These are phyloP conservation scores for Sminthurinus aureus DNA, from an alignment of 2,888 invertebrate genomes.

Conservation along the genomic window DNA sequence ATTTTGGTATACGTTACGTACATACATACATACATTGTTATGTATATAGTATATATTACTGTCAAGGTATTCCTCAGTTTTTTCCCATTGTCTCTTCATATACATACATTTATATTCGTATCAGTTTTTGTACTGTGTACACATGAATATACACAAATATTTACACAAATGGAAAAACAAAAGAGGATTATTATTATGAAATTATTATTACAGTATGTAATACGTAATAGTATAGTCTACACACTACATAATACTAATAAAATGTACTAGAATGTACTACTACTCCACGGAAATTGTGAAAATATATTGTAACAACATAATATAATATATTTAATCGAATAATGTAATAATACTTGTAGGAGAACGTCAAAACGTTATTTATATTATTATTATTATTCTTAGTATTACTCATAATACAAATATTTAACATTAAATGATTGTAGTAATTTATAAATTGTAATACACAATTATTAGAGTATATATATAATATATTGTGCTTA, in stretches of 20 bases:
- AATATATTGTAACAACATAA: background rate
- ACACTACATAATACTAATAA: background rate
- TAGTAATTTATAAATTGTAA: no score
- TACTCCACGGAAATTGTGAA: background rate
- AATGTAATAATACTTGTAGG: no score
- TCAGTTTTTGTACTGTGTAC: constrained; percentile 7
- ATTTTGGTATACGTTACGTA: background rate
- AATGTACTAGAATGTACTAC: background rate
- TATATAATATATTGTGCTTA: background rate
- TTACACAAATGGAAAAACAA: background rate
- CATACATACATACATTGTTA: background rate
- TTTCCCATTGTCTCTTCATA: background rate
- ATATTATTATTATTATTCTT: no score
- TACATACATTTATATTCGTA: background rate
- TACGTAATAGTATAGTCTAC: background rate
- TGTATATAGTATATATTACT: background rate
- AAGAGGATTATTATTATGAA: background rate
- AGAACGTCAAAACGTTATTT: no score
- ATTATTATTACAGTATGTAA: background rate
- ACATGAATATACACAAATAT: background rate
- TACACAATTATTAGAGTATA: no score
- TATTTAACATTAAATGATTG: no score
- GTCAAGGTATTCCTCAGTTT: background rate
- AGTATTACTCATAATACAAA: no score
- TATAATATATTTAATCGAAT: background rate